Evolutionary conservation across 2,888 invertebrate species (phyloP).

Genomic region (Branchipolynoe longqiensis): DNA sequence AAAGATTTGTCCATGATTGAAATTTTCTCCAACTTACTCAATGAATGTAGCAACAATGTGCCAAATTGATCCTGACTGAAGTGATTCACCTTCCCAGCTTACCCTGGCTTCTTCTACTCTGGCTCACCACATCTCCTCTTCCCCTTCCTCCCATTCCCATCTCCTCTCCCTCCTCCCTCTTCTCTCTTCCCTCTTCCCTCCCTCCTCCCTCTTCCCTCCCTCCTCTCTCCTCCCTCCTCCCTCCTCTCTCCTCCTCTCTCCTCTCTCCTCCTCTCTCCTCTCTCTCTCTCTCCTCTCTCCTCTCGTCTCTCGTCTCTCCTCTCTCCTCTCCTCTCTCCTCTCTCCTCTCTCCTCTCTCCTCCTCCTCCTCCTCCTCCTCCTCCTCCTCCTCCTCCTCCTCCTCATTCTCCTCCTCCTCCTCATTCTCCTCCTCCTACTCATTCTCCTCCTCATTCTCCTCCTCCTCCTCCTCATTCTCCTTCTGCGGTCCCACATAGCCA

Average conservation of each 20-base stretch:
- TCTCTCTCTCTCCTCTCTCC: slow-evolving; percentile 10
- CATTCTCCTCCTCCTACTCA: not conserved
- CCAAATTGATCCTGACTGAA: too few species aligned
- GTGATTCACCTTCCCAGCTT: too few species aligned
- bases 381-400: not conserved
- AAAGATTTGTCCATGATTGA: too few species aligned
- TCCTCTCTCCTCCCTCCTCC: not conserved
- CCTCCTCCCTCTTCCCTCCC: not conserved
- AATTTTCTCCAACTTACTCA: too few species aligned
- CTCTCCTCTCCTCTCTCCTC: not conserved
- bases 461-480: not conserved
- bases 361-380: not conserved
- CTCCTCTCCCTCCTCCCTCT: not conserved
- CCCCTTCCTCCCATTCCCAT: not conserved
- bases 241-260: not conserved
- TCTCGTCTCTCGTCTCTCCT: not conserved
- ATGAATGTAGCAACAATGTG: too few species aligned
- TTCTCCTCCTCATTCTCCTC: not conserved
- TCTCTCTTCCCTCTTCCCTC: not conserved
- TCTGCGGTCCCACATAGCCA: not conserved
- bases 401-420: not conserved
- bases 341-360: not conserved
- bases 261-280: not conserved
- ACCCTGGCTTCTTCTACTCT: too few species aligned
- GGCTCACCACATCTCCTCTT: not conserved